Evolutionary conservation across 2,888 invertebrate genomes (phyloP), one percentile per base, ranked within the genome.

Genomic region (Athripsodes cinereus): DNA sequence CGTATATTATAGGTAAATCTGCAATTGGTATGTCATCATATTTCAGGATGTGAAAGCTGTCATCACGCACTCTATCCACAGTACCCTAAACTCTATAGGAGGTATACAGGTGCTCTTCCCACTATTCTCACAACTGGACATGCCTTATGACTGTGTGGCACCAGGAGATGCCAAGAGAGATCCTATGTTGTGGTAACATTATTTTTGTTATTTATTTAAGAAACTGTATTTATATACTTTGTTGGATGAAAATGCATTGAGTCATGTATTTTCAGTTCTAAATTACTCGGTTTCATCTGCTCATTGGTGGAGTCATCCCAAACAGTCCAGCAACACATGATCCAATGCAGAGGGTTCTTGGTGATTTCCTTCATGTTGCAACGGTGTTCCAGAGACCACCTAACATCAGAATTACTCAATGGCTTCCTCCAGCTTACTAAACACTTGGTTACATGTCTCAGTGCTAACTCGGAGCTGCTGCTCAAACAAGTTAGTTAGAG

Each of bases 311-410:
- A 96, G 74, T 93, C 93, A 47, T 98, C 97, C 66, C 90, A 92
- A 71, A 96, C 96, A 40, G 96, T 98, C 60, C 99, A 99, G 72
- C 98, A 99, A 72, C 99, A 99, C 74, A 95, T 99, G 91, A 92
- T 97, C 73, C 98, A 98, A 75, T 96, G 96, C 74, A 88, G 96
- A 67, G 99, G 98, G 60, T 98, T 99, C 77, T 84, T 99, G 68
- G 96, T 99, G 64, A 96, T 99, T 72, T 95, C 97, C 66, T 96
- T 92, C 74, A 92, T 96, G 87, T 83, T 98, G 68, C 95, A 96
- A 74, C 84, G 94, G 67, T 95, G 92, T 61, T 91, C 88, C 54
- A 81, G 94, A 64, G 95, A 96, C 69, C 97, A 98, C 73, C 83
- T 98, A 55, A 96, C 95, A 10, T 87, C 92, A 46, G 93, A 96